Base-by-base conservation (phyloP, 1,140 invertebrate species). In the Euschistus heros region DNA sequence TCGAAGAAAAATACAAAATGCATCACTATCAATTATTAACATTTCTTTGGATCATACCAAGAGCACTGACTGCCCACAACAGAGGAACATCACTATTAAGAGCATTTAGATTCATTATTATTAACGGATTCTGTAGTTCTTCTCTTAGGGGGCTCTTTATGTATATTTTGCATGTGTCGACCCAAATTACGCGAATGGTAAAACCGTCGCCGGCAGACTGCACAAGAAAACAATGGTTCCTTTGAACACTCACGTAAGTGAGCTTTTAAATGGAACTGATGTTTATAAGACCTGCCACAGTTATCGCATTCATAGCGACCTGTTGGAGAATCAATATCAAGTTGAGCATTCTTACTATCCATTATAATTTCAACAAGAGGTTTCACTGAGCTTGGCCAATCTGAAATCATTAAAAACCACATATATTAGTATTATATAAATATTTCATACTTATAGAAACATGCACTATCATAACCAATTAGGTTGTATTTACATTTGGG, bases 171-270 rank as follows among this genome's bases (percentile, higher is more conserved):
- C 33, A 71, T 20, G 50, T 71, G 70, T 20, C 65, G 55, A 5
- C 57, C 68, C 13, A 71, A 57, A 42, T 70, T 68, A 8, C 67
- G 15, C 2, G 50, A 37, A 44, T 69, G 70, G 26, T 65, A 69
- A 44, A 69, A 69, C 33, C 62, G 59, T 22, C 50, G 26, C 0
- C 57, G 17, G 44, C 78, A 80, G 33, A 74, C 70, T 8, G 59
- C 66, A 65, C 79, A 80, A 24, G 62, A 54, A 63, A 73, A 71
- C 13, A 68, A n/a, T n/a, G 69, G 68, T 46, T 69, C 64, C 14
- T 66, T 67, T n/a, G 57, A 62, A 50, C 71, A 73, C 57, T 73
- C 71, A 4, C 69, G 62, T 15, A 68, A 44, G 27, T 73, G 72
- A 8, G 68, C 65, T 18, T 63, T 67, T 30, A 73, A 59, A 52